These are phyloP conservation scores for Synodontis membranacea DNA, from an alignment of 2,113 vertebrate genomes.

Conservation along the genomic window DNA sequence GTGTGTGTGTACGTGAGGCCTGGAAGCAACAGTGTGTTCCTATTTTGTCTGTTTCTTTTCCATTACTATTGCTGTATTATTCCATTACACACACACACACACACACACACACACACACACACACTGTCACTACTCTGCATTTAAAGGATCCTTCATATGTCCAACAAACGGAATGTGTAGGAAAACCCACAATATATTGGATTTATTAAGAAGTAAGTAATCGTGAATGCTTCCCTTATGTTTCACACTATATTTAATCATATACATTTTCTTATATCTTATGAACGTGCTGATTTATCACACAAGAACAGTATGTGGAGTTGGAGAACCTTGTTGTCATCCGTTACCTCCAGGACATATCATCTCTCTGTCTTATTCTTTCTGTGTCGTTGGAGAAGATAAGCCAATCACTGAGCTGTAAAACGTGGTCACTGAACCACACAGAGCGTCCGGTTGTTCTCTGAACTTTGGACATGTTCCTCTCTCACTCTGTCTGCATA, in stretches of 20 bases:
- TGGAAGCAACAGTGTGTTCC: neutral
- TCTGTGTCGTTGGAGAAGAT: constrained; percentile 37
- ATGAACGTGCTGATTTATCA: neutral
- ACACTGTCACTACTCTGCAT: neutral
- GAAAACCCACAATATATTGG: neutral
- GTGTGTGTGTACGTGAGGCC: neutral
- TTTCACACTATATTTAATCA: neutral
- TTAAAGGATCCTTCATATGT: neutral
- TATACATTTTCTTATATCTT: neutral
- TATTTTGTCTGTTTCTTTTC: neutral
- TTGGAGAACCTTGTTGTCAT: constrained; percentile 19
- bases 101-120: neutral
- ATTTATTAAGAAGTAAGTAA: neutral
- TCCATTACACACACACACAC: constrained; percentile 12
- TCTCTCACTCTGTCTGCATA: constrained; percentile 6
- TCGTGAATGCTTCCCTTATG: neutral
- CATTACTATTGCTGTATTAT: constrained; percentile 14
- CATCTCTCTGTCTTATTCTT: neutral
- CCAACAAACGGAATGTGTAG: neutral
- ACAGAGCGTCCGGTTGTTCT: constrained; percentile 27
- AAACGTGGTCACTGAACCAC: constrained; percentile 52
- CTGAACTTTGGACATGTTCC: constrained; percentile 46
- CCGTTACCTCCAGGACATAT: constrained; percentile 16
- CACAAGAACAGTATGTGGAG: neutral
- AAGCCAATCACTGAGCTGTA: constrained; percentile 49